phyloP scores from a whole-genome alignment of 2,888 invertebrate genomes.

The Lutraria lutraria region DNA sequence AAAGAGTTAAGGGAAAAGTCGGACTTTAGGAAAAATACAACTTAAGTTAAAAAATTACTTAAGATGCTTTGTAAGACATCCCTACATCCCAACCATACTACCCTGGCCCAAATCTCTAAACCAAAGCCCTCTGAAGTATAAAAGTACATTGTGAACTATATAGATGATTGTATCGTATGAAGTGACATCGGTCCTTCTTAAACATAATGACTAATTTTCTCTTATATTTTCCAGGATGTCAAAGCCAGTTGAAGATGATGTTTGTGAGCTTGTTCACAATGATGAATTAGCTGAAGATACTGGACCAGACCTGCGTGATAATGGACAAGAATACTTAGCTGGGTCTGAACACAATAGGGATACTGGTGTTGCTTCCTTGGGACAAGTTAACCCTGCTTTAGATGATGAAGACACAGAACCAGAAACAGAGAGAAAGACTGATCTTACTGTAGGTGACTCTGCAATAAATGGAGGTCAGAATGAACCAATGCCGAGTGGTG shows the following conservation, averaged over 20 bases:
- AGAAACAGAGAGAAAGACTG: neutral
- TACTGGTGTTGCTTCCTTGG: neutral
- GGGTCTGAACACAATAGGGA: neutral
- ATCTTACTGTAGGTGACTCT: too few relatives aligned
- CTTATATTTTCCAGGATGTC: conserved; percentile 60
- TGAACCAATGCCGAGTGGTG: conserved; percentile 12
- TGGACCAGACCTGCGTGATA: conserved; percentile 4
- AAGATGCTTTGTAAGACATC: too few relatives aligned
- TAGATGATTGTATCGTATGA: neutral
- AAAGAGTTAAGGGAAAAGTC: too few relatives aligned
- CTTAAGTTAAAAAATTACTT: too few relatives aligned
- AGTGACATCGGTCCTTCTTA: neutral
- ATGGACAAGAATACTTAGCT: neutral
- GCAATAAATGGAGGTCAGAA: conserved; percentile 24
- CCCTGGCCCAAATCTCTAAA: neutral
- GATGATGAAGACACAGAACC: neutral
- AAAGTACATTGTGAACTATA: neutral
- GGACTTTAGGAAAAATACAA: too few relatives aligned
- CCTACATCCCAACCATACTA: neutral
- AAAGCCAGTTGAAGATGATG: conserved; percentile 56
- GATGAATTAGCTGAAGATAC: conserved; percentile 56
- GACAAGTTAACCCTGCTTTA: conserved; percentile 21
- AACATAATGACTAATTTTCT: neutral
- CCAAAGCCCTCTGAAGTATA: neutral
- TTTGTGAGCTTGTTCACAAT: conserved; percentile 59